These are phyloP conservation scores for Lepus americanus DNA, from an alignment of 2,113 vertebrate genomes.

Conservation along the genomic window DNA sequence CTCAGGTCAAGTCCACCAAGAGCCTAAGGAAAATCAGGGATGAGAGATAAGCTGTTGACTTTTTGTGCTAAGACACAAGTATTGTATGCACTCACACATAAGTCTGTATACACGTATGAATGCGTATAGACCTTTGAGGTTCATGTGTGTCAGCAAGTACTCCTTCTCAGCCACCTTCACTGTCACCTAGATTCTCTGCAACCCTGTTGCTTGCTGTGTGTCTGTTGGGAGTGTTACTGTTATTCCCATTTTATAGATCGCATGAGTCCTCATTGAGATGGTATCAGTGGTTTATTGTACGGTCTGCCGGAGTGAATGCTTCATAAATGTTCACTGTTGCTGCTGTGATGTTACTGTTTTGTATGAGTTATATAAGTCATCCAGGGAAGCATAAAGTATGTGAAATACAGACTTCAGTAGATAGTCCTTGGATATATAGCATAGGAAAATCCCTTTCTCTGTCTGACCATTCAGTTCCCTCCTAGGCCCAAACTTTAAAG, in stretches of 20 bases:
- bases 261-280: not conserved
- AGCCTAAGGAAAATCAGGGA: not conserved
- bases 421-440: not conserved
- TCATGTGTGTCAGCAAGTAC: not conserved
- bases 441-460: not conserved
- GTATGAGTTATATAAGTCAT: not conserved
- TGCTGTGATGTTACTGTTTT: not conserved
- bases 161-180: not conserved
- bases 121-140: not conserved
- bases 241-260: not conserved
- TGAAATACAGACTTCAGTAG: not conserved
- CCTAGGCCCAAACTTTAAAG: not conserved
- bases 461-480: not conserved
- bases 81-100: accelerated
- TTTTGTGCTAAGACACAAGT: not conserved
- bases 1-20: not conserved
- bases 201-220: not conserved
- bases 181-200: not conserved
- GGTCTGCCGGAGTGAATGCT: not conserved
- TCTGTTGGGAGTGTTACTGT: not conserved
- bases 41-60: not conserved
- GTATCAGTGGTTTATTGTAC: not conserved
- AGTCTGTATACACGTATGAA: too few species aligned
- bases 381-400: not conserved
- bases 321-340: not conserved